Evolutionary conservation across 1,140 invertebrate species (phyloP), one percentile per base, ranked within the genome.

Genomic region (Tenebrio molitor): DNA sequence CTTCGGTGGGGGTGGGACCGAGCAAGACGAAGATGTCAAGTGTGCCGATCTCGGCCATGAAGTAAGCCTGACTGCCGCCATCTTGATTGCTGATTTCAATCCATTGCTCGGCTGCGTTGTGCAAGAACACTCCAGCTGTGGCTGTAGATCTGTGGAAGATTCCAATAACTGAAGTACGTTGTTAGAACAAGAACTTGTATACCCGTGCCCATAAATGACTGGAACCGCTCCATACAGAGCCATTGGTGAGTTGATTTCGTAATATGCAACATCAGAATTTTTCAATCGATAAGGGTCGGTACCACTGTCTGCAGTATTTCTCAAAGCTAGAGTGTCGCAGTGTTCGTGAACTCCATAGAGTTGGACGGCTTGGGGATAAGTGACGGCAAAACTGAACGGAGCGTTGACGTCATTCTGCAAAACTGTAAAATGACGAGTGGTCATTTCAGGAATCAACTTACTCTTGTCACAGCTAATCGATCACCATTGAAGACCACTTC

Each of bases 31-130:
- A 99, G 0, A 94, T 83, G 83, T 99, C 97, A 46, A 99, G 90
- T 2, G 97, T 87, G 36, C 97, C 97, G 70, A 92, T 92, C 83
- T 99, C 97, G 17, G 95, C 97, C 85, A 99, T 95, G 65, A 93
- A 92, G 77, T 92, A 90, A 23, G 88, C 87, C 73, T 92, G 91
- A 8, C 89, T 89, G 10, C 87, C 89, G 5, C 89, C 89, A 0
- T 87, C 88, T 70, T 89, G 89, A 33, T 91, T 91, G 67, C 90
- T 87, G 72, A 99, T 91, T 81, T 99, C 97, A 34, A 99, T 88
- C 97, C 97, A 99, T 0, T 96, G 98, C 86, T 99, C 97, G 2
- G 97, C 95, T 0, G 96, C 90, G 87, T 99, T 99, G 70, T 97
- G 89, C 95, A 97, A 99, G 76, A 97, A 96, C 12, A 98, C 87